phyloP scores from a whole-genome alignment of 2,888 invertebrate species.

The Drosophila conformis region DNA sequence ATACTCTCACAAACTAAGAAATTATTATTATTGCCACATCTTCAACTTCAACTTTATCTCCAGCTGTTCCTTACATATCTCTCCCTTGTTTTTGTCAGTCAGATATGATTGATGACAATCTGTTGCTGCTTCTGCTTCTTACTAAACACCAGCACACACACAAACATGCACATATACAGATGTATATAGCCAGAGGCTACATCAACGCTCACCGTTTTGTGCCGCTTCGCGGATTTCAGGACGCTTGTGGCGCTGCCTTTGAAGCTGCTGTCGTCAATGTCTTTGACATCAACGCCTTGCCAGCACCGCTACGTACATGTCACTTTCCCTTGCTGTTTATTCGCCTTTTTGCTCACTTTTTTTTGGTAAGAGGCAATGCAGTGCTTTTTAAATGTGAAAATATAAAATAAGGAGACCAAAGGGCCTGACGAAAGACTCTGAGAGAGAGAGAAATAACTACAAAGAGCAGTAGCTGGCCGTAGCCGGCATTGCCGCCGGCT shows the following conservation, averaged over 20 bases:
- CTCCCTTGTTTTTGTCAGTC: constrained; percentile 25
- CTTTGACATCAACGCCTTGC: constrained; percentile 68
- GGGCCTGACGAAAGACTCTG: neutral
- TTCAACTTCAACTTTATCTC: constrained; percentile 4
- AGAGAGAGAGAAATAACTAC: constrained; percentile 33
- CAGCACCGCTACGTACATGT: constrained; percentile 26
- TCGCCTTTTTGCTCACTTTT: constrained; percentile 44
- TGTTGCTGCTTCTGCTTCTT: constrained; percentile 14
- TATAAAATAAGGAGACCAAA: constrained; percentile 18
- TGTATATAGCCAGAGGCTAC: constrained; percentile 35
- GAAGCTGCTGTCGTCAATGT: constrained; percentile 54
- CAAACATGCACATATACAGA: neutral
- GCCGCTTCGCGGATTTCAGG: constrained; percentile 39
- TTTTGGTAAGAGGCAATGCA: constrained; percentile 51
- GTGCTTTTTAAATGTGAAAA: constrained; percentile 38
- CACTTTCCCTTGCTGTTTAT: constrained; percentile 46
- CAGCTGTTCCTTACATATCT: constrained; percentile 4
- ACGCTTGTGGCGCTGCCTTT: constrained; percentile 64
- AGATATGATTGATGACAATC: constrained; percentile 40
- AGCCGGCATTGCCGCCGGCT: constrained; percentile 45
- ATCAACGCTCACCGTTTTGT: constrained; percentile 35
- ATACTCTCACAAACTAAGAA: neutral
- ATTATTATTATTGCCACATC: neutral
- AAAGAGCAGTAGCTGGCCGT: constrained; percentile 42
- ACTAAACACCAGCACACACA: neutral